Evolutionary conservation across 2,888 invertebrate genomes (phyloP).

Genomic region (Orchesellides sinensis): DNA sequence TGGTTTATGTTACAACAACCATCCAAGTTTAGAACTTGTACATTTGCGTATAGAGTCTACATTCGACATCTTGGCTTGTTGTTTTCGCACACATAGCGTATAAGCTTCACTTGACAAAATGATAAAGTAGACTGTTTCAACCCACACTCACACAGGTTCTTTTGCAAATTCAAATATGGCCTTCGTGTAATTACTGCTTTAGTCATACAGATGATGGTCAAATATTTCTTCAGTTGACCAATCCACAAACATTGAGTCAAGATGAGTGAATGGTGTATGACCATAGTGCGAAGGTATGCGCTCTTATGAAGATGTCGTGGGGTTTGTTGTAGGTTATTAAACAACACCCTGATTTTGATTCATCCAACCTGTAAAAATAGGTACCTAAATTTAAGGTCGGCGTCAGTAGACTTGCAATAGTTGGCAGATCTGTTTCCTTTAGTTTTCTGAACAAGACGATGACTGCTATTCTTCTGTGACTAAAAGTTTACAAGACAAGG

Average conservation of each 20-base stretch:
- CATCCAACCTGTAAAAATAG: neutral
- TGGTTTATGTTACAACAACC: constrained; percentile 48
- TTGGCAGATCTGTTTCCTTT: too few species aligned
- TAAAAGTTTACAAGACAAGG: too few species aligned
- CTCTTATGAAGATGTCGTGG: too few species aligned
- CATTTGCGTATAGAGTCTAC: neutral
- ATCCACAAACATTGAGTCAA: neutral
- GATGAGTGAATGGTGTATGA: constrained; percentile 7
- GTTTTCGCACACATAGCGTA: neutral
- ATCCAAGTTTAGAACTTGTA: constrained; percentile 54
- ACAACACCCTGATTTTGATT: neutral
- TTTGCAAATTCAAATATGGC: constrained; percentile 36
- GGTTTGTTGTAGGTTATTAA: neutral
- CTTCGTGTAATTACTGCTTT: constrained; percentile 40
- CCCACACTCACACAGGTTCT: constrained; percentile 47
- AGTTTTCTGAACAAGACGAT: too few species aligned
- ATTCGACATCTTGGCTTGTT: neutral
- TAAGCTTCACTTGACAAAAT: constrained; percentile 13
- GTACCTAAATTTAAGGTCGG: too few species aligned
- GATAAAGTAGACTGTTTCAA: constrained; percentile 51
- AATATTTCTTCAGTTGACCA: constrained; percentile 4
- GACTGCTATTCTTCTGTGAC: too few species aligned
- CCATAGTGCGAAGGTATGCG: too few species aligned
- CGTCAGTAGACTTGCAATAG: too few species aligned
- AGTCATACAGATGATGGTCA: neutral